Percentiles rank a stretch among this genome's conserved stretches.
phyloP scores from a whole-genome alignment of 2,113 vertebrate species.

The mouse (Mus musculus) region DNA sequence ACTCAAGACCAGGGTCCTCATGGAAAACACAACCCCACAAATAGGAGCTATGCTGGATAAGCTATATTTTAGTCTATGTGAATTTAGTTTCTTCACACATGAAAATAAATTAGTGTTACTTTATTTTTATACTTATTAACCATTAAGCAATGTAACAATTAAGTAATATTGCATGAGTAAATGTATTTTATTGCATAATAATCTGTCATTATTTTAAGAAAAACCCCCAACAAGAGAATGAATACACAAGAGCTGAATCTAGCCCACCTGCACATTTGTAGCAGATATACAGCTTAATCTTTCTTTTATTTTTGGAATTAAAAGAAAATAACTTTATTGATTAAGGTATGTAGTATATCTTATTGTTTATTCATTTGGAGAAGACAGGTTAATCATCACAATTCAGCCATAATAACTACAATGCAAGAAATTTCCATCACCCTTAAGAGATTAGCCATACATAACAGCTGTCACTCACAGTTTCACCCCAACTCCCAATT shows the following conservation, averaged over 20 bases:
- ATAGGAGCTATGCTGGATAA: not conserved
- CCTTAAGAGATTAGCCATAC: not conserved
- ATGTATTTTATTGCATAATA: not conserved
- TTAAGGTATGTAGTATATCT: not conserved
- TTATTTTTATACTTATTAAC: not conserved
- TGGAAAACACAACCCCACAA: not conserved
- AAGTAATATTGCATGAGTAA: not conserved
- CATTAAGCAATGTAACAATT: not conserved
- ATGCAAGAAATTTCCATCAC: not conserved
- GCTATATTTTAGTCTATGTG: not conserved
- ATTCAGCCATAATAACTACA: not conserved
- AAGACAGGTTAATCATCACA: not conserved
- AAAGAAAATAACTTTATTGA: not conserved
- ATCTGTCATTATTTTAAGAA: not conserved
- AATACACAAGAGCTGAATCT: too few relatives aligned
- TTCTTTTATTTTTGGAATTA: not conserved
- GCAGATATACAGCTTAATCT: too few relatives aligned
- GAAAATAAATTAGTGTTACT: not conserved
- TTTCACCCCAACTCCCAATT: not conserved
- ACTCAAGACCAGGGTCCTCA: not conserved
- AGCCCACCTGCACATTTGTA: too few relatives aligned
- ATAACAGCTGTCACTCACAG: not conserved
- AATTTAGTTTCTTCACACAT: not conserved
- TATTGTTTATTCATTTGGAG: not conserved
- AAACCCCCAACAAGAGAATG: too few relatives aligned